A percentile compares a stretch with the other conserved stretches of the same genome.
These are phyloP conservation scores for Eupithecia insigniata DNA, from an alignment of 2,888 invertebrate genomes.

Conservation along the genomic window DNA sequence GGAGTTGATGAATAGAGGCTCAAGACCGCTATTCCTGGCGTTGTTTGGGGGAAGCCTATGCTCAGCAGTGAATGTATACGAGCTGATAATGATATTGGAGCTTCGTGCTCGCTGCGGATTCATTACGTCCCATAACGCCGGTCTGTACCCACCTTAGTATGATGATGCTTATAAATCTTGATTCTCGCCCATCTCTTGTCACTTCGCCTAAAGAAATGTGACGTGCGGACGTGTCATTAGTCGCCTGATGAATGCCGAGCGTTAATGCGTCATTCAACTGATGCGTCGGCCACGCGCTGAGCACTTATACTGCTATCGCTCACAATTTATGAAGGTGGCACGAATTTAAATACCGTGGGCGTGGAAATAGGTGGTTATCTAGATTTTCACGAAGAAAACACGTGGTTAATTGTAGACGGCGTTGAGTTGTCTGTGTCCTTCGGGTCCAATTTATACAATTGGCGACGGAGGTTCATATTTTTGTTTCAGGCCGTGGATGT, in stretches of 20 bases:
- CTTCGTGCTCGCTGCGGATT: no score
- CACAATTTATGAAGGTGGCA: constrained; percentile 55
- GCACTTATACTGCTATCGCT: constrained; percentile 66
- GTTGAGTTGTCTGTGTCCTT: not conserved
- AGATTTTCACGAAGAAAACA: not conserved
- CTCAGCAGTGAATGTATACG: no score
- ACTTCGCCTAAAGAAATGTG: constrained; percentile 58
- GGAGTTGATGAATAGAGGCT: no score
- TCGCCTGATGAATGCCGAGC: constrained; percentile 77
- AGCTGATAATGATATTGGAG: no score
- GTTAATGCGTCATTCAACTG: constrained; percentile 80
- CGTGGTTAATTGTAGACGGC: not conserved
- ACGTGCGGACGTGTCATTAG: constrained; percentile 83
- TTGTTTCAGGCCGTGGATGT: no score
- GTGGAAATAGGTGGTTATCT: constrained; percentile 18
- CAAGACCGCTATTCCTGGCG: no score
- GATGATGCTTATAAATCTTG: no score
- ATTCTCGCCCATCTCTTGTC: constrained; percentile 28
- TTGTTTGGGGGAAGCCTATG: no score
- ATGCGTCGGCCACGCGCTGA: constrained; percentile 68
- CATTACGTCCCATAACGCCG: no score
- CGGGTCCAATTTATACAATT: not conserved
- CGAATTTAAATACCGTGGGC: constrained; percentile 34
- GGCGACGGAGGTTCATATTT: not conserved
- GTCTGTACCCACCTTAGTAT: no score